These are phyloP conservation scores for Poecile atricapillus DNA, from an alignment of 2,113 vertebrate genomes.

Conservation along the genomic window DNA sequence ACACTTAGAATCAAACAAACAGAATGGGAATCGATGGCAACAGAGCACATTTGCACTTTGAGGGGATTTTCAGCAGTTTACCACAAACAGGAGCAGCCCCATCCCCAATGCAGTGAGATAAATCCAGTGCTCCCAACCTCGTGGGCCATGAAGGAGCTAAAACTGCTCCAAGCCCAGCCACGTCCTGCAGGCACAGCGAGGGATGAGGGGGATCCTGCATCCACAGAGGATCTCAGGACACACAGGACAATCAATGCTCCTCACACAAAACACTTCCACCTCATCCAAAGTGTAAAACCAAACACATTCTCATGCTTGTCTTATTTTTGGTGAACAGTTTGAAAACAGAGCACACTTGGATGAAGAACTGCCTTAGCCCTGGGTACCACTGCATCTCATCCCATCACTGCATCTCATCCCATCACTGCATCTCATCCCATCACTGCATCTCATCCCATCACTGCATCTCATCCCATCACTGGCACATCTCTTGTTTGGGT, in stretches of 20 bases:
- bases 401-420: fast-evolving
- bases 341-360: neutral
- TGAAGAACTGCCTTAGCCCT: neutral
- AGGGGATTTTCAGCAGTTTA: neutral
- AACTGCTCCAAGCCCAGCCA: neutral
- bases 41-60: neutral
- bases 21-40: neutral
- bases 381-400: neutral
- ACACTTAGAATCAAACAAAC: neutral
- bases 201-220: neutral
- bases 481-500: fast-evolving
- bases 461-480: neutral
- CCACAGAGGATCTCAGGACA: neutral
- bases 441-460: neutral
- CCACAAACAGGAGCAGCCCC: neutral
- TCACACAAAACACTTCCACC: neutral
- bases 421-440: neutral
- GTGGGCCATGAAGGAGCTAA: neutral
- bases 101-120: neutral
- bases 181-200: fast-evolving
- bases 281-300: neutral
- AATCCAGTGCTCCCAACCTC: neutral
- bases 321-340: neutral
- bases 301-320: neutral
- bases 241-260: neutral